Conservation (phyloP, 2,797 vertebrate species). For the Chloroceryle inda region DNA sequence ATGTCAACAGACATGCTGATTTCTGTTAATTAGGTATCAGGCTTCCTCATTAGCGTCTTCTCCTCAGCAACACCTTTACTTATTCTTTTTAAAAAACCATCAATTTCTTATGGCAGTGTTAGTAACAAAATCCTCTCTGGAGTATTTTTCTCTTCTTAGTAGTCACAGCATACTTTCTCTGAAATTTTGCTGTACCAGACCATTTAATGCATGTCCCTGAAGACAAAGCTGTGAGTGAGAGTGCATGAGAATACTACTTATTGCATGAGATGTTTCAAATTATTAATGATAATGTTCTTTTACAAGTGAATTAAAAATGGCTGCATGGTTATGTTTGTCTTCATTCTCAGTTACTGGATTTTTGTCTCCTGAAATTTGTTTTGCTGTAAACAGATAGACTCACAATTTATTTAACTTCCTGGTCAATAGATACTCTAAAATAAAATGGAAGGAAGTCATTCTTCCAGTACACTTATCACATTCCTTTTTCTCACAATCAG, state of each 20-base stretch:
- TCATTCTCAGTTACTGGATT: conserved; percentile 29
- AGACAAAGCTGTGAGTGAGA: conserved; percentile 40
- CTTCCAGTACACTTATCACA: background rate
- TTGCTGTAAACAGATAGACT: background rate
- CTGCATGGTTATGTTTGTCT: background rate
- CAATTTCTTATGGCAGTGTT: background rate
- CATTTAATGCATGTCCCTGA: background rate
- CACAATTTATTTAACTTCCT: background rate
- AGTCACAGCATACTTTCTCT: background rate
- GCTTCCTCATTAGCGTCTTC: background rate
- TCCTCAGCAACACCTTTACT: background rate
- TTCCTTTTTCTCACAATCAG: background rate
- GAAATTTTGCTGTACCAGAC: background rate
- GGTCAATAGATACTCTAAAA: background rate
- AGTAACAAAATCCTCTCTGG: background rate
- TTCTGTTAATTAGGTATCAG: background rate
- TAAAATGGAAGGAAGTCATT: background rate
- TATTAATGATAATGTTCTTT: conserved; percentile 39
- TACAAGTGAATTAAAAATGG: conserved; percentile 49
- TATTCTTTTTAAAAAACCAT: background rate
- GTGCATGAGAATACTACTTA: conserved; percentile 36
- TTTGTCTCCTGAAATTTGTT: background rate
- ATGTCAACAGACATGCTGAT: background rate
- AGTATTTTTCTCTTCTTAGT: background rate
- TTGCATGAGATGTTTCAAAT: conserved; percentile 40